Conservation (phyloP, 2,888 invertebrate species). For the Alloscopus bannaensis region DNA sequence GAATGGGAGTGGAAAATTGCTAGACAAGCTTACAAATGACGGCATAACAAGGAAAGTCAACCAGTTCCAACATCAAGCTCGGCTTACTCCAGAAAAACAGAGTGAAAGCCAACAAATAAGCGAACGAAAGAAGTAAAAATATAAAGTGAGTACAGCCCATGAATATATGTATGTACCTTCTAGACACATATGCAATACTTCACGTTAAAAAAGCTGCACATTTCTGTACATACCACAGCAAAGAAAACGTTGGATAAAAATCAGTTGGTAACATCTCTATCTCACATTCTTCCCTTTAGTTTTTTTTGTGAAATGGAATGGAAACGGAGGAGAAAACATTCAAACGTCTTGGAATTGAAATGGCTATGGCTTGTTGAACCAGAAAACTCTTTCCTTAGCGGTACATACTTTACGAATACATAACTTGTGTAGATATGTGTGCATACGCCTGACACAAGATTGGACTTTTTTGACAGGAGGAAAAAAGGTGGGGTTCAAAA, state of each 20-base stretch:
- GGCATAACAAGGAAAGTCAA: slow-evolving; percentile 25
- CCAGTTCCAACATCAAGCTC: slow-evolving; percentile 7
- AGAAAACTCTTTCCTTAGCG: too few relatives aligned
- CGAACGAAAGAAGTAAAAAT: too few relatives aligned
- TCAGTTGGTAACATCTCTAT: slow-evolving; percentile 17
- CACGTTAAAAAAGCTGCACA: too few relatives aligned
- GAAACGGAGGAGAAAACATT: slow-evolving; percentile 15
- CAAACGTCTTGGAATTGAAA: slow-evolving; percentile 24
- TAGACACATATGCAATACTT: too few relatives aligned
- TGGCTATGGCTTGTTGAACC: slow-evolving; percentile 1
- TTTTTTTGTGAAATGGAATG: slow-evolving; percentile 10
- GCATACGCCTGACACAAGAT: slow-evolving; percentile 34
- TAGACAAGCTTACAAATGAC: slow-evolving; percentile 28
- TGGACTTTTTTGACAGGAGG: slow-evolving; percentile 41
- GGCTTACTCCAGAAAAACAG: neutral
- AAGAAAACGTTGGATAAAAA: slow-evolving; percentile 28
- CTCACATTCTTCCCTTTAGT: slow-evolving; percentile 12
- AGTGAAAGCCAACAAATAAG: neutral
- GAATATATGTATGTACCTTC: too few relatives aligned
- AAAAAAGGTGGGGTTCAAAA: neutral
- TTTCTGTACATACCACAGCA: too few relatives aligned
- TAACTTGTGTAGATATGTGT: too few relatives aligned
- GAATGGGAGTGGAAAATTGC: neutral
- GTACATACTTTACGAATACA: too few relatives aligned
- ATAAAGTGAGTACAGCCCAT: too few relatives aligned